A percentile compares a stretch with the other conserved stretches of the same genome.
These are phyloP conservation scores for Pipra filicauda DNA, from an alignment of 2,113 vertebrate genomes.

Conservation along the genomic window DNA sequence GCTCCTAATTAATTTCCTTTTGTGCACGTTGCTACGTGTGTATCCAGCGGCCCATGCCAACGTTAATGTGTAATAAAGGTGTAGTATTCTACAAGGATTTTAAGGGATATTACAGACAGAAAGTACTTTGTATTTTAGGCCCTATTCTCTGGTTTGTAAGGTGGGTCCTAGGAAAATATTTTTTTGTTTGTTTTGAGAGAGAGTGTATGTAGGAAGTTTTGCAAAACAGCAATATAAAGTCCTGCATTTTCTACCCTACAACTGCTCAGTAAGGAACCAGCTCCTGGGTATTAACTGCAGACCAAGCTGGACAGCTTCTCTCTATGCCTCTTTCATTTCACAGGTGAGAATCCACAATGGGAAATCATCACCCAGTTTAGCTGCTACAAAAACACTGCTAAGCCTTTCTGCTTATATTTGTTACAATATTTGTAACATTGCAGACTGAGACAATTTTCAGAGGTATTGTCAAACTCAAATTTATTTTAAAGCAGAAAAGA, in stretches of 20 bases:
- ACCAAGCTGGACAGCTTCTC: neutral
- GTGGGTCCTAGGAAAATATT: neutral
- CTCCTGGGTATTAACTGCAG: neutral
- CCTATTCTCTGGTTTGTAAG: neutral
- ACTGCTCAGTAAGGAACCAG: neutral
- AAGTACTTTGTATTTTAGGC: neutral
- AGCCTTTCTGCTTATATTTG: neutral
- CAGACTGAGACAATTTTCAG: neutral
- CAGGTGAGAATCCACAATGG: neutral
- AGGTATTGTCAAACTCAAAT: neutral
- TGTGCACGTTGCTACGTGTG: fast-evolving
- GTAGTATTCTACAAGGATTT: neutral
- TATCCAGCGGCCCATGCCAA: fast-evolving
- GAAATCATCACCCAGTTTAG: neutral
- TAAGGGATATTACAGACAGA: neutral
- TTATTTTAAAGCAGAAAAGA: neutral
- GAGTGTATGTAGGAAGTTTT: neutral
- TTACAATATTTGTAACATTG: fast-evolving
- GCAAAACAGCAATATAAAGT: neutral
- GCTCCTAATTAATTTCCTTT: neutral
- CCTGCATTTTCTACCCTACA: neutral
- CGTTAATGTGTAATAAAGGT: fast-evolving
- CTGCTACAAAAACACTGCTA: neutral
- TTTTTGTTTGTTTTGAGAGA: neutral
- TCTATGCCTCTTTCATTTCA: neutral